Evolutionary conservation across 2,113 vertebrate genomes (phyloP).

Genomic region (Microcebus griseorufus): DNA sequence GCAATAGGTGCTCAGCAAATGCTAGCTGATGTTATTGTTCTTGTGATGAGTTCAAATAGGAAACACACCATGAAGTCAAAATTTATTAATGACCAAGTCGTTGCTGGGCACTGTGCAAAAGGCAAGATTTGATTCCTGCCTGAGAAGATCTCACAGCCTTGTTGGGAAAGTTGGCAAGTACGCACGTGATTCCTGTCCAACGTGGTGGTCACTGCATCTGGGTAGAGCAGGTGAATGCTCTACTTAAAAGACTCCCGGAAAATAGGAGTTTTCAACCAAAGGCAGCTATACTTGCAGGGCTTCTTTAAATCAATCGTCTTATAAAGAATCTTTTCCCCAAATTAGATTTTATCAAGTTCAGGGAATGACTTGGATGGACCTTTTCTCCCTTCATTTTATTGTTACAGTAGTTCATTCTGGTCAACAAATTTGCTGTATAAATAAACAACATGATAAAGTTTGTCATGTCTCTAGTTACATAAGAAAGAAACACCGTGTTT

Average conservation of each 20-base stretch:
- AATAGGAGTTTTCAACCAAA: neutral
- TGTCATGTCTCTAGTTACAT: neutral
- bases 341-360: conserved; percentile 4
- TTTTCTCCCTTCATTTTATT: neutral
- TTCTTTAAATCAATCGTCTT: neutral
- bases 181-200: neutral
- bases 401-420: neutral
- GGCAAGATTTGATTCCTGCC: neutral
- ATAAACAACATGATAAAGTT: neutral
- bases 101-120: neutral
- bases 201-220: accelerated
- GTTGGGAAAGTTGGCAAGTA: neutral
- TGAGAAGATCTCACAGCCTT: neutral
- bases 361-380: neutral
- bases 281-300: neutral
- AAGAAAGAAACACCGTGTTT: neutral
- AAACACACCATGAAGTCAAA: neutral
- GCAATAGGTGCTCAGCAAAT: neutral
- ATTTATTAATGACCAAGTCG: neutral
- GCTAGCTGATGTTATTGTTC: neutral
- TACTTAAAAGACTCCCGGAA: neutral
- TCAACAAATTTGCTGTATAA: neutral
- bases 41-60: neutral
- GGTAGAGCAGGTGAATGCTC: too few species aligned
- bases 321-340: neutral